Evolutionary conservation across 2,797 vertebrate genomes (phyloP).

Genomic region (Carapus acus): DNA sequence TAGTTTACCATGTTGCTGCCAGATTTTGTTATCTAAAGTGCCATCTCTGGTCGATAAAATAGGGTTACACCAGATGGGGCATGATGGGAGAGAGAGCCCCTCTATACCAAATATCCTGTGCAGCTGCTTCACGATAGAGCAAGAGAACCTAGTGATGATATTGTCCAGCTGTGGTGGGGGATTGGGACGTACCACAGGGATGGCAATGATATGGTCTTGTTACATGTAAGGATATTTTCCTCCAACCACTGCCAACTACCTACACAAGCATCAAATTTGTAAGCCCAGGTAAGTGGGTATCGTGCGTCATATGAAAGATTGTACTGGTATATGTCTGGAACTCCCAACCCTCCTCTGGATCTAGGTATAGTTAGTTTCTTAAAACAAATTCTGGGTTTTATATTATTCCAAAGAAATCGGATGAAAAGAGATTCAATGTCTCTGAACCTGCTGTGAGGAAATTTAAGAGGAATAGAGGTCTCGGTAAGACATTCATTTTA

Average conservation of each 20-base stretch:
- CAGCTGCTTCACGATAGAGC: conserved; percentile 6
- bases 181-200: conserved; percentile 11
- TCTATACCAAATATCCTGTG: conserved; percentile 1
- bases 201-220: too few relatives aligned
- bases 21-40: neutral
- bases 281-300: neutral
- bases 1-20: neutral
- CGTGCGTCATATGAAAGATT: conserved; percentile 4
- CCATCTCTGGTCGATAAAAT: neutral
- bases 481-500: conserved; percentile 1
- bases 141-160: neutral
- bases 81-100: conserved; percentile 8
- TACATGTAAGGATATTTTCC: conserved; percentile 2
- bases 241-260: conserved; percentile 5
- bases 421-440: conserved; percentile 2
- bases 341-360: conserved; percentile 1
- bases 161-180: too few relatives aligned
- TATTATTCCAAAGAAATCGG: conserved; percentile 5
- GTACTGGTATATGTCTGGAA: conserved; percentile 7
- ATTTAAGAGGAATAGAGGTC: conserved; percentile 5
- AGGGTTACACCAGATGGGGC: conserved; percentile 8
- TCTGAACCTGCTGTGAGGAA: conserved; percentile 5
- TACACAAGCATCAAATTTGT: neutral
- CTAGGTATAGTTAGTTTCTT: conserved; percentile 9
- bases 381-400: neutral